A percentile compares a stretch with the other conserved stretches of the same genome.
These are phyloP conservation scores for Drosophila subquinaria DNA, from an alignment of 2,888 invertebrate species.

Conservation along the genomic window DNA sequence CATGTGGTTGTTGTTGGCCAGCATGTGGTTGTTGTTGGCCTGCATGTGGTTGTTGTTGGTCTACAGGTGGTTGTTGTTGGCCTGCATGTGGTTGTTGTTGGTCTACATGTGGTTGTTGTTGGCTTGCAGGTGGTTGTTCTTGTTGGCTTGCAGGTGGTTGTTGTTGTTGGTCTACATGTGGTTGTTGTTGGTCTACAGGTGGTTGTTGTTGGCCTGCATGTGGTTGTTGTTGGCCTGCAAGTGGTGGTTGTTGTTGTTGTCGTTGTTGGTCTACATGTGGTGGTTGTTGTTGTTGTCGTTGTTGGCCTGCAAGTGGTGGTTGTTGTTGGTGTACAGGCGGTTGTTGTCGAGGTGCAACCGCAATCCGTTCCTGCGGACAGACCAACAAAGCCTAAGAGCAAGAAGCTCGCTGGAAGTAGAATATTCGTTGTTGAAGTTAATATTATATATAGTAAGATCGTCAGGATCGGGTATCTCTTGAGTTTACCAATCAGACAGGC, in stretches of 20 bases:
- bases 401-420: slow-evolving; percentile 4
- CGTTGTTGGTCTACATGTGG: not conserved
- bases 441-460: not conserved
- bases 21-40: not conserved
- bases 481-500: slow-evolving; percentile 30
- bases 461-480: not conserved
- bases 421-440: no score
- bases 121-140: not conserved
- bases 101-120: not conserved
- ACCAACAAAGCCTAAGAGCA: slow-evolving; percentile 7
- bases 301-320: not conserved
- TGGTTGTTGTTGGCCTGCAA: not conserved
- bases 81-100: not conserved
- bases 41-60: not conserved
- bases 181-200: not conserved
- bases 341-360: not conserved
- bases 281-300: not conserved
- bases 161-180: not conserved
- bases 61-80: not conserved
- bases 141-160: not conserved
- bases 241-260: not conserved
- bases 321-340: not conserved
- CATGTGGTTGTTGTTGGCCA: not conserved
- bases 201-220: not conserved
- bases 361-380: not conserved